phyloP scores from a whole-genome alignment of 2,888 invertebrate species.

The Pseudeuparius sepicola region DNA sequence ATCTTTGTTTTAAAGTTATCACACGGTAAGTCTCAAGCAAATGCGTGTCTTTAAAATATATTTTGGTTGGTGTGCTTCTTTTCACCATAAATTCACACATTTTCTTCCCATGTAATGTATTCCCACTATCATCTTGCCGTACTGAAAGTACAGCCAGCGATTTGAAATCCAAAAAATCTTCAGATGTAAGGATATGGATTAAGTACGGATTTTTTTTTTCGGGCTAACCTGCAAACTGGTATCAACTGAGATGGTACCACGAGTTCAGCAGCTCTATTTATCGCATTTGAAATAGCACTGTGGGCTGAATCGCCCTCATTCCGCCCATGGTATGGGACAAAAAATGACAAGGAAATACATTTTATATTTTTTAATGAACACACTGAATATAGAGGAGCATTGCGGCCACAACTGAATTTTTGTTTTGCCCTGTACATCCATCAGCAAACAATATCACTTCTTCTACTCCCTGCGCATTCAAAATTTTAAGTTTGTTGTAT shows the following conservation, averaged over 20 bases:
- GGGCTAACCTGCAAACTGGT: conserved; percentile 6
- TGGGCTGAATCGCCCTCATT: conserved; percentile 3
- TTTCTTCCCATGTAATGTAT: conserved; percentile 5
- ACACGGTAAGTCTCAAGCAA: conserved; percentile 7
- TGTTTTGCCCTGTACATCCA: too few relatives aligned
- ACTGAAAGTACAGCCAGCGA: conserved; percentile 7
- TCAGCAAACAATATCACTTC: background rate
- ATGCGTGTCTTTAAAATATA: conserved; percentile 7
- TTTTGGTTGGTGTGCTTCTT: conserved; percentile 5
- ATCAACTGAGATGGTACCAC: conserved; percentile 7
- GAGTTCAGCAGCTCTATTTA: conserved; percentile 1
- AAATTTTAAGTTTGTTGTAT: background rate
- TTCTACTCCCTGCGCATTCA: conserved; percentile 2
- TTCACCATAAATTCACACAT: conserved; percentile 9
- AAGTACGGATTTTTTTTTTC: conserved; percentile 7
- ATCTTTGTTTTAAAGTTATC: too few relatives aligned
- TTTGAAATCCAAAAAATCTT: too few relatives aligned
- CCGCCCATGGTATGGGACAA: conserved; percentile 3
- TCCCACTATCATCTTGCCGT: conserved; percentile 6
- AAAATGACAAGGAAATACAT: conserved; percentile 5
- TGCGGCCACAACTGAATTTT: too few relatives aligned
- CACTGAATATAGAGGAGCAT: conserved; percentile 1
- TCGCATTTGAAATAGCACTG: too few relatives aligned
- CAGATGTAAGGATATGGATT: too few relatives aligned
- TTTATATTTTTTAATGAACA: conserved; percentile 1